Percentiles rank a stretch among this genome's conserved stretches.
Evolutionary conservation across 2,113 vertebrate genomes (phyloP).

Genomic region (Narcine bancroftii): DNA sequence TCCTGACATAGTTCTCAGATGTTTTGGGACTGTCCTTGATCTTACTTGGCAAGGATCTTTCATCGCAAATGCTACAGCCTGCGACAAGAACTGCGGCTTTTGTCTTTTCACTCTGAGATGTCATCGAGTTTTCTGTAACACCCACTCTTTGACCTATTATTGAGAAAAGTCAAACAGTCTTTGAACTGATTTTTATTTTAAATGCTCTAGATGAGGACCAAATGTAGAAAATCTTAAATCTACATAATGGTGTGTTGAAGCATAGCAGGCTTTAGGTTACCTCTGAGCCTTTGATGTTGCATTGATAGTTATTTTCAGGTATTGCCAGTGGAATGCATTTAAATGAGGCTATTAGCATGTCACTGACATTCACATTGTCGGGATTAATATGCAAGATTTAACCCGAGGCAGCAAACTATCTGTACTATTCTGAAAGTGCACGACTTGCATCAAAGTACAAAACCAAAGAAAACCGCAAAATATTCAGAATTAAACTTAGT

Average conservation of each 20-base stretch:
- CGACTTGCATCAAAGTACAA: not conserved
- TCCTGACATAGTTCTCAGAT: no score
- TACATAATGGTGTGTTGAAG: not conserved
- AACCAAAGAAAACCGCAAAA: not conserved
- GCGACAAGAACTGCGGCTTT: not conserved
- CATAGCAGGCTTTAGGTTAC: not conserved
- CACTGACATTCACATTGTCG: slow-evolving; percentile 10
- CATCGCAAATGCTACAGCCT: not conserved
- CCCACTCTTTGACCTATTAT: not conserved
- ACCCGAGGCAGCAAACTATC: not conserved
- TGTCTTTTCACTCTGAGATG: not conserved
- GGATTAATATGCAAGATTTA: not conserved
- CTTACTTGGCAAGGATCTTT: no score
- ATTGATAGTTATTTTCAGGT: not conserved
- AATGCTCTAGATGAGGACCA: not conserved
- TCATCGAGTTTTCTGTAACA: not conserved
- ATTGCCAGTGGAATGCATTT: not conserved
- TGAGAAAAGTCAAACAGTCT: not conserved
- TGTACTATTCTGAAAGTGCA: not conserved
- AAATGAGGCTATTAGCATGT: slow-evolving; percentile 15
- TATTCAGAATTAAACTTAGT: not conserved
- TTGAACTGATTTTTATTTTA: not conserved
- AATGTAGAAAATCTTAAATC: not conserved
- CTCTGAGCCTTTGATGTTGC: not conserved
- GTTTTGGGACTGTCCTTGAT: no score